Base-by-base conservation (phyloP, 2,113 vertebrate genomes). In the Atractosteus spatula region DNA sequence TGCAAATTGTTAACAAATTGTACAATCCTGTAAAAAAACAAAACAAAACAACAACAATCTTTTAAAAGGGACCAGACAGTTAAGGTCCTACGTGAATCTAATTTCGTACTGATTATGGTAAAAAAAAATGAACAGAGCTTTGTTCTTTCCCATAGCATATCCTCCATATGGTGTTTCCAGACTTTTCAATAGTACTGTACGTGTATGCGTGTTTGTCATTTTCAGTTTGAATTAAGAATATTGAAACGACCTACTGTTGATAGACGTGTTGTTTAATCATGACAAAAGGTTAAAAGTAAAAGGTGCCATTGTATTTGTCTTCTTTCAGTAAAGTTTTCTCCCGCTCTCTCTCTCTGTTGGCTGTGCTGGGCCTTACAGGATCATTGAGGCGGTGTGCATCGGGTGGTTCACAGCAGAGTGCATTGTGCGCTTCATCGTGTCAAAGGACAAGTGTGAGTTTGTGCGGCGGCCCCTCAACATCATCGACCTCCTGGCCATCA, bases 351-450 rank as follows among this genome's bases (percentile, higher is more conserved):
- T 76, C 42, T 29, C 62, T 65, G 41, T 54, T 44, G 67, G 56
- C 73, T 56, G 43, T 51, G 41, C 29, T 17, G 45, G n/a, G 12
- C 16, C 51, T 72, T 79, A 54, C 88, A 98, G 97, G 95, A 95
- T 97, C 84, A 96, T 99, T 84, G 97, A 99, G 92, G 95, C 97
- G 2, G 94, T 99, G 85, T 99, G 97, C 86, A 99, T 99, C 70
- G 96, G 97, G 80, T 99, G 97, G 97, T 99, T 99, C 82, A 99
- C 97, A 44, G 96, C 96, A 6, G 97, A 99, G 88, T 99, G 96
- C 91, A 93, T 94, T 62, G 90, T 97, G 81, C 95, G 97, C 80
- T 99, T 99, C 89, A 93, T 99, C 79, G 89, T 99, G 81, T 97
- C 97, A 79, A 94, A 92, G 86, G 90, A 96, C 92, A 99, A 98